Percentiles rank a stretch among this genome's conserved stretches.
phyloP scores from a whole-genome alignment of 2,888 invertebrate species.

The Parnassius orleans region DNA sequence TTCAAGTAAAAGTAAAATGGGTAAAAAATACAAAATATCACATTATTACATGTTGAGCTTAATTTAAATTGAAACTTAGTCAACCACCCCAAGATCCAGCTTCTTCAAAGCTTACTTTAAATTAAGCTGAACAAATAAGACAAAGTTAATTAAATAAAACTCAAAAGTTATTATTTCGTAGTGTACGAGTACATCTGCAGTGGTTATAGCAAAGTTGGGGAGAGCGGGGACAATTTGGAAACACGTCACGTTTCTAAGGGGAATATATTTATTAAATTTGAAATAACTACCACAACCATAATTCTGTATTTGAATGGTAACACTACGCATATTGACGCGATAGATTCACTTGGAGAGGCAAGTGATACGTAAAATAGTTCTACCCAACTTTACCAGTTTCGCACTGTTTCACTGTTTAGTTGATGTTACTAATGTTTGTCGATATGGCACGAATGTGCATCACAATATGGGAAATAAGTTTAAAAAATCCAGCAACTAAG shows the following conservation, averaged over 20 bases:
- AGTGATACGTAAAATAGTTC: conserved; percentile 43
- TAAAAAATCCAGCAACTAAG: conserved; percentile 70
- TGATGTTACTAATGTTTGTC: conserved; percentile 33
- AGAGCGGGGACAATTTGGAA: conserved; percentile 40
- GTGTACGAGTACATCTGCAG: conserved; percentile 31
- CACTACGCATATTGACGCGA: conserved; percentile 54
- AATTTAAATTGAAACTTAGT: conserved; percentile 66
- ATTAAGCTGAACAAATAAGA: conserved; percentile 79
- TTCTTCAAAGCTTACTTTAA: conserved; percentile 53
- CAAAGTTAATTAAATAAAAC: conserved; percentile 38
- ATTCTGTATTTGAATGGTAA: conserved; percentile 70
- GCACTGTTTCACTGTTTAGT: conserved; percentile 44
- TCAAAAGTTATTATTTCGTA: too few relatives aligned
- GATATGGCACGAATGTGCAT: conserved; percentile 55
- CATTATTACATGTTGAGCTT: conserved; percentile 80
- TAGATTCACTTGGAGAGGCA: conserved; percentile 39
- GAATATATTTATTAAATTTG: conserved; percentile 67
- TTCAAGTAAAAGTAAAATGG: conserved; percentile 63
- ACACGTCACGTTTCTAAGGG: conserved; percentile 63
- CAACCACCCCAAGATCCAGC: conserved; percentile 49
- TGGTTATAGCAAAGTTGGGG: conserved; percentile 25
- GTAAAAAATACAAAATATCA: conserved; percentile 79
- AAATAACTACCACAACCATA: conserved; percentile 80
- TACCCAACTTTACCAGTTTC: conserved; percentile 47
- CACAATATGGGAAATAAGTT: conserved; percentile 38